Percentiles rank a stretch among this genome's conserved stretches.
Conservation (phyloP, 2,113 vertebrate species). For the Acrocephalus arundinaceus region DNA sequence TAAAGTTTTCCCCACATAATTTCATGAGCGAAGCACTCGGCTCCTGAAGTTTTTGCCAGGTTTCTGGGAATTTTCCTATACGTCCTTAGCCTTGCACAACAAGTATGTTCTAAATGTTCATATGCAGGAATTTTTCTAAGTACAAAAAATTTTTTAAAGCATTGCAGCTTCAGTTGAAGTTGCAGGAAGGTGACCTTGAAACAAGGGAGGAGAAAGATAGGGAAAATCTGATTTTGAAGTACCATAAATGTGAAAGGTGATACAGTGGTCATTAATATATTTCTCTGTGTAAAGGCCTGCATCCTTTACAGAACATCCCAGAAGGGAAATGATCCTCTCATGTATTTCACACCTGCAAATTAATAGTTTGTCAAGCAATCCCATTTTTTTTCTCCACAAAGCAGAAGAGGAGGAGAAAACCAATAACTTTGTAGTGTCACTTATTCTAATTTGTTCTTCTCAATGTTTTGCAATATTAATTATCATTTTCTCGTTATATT, state of each 20-base stretch:
- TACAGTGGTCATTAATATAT: not conserved
- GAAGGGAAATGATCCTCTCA: not conserved
- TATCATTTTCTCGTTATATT: not conserved
- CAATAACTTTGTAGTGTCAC: not conserved
- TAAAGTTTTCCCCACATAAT: not conserved
- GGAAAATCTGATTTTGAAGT: not conserved
- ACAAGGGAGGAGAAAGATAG: not conserved
- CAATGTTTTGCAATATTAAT: slow-evolving; percentile 4
- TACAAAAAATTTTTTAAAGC: not conserved
- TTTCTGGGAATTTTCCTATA: not conserved
- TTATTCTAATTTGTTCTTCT: slow-evolving; percentile 20
- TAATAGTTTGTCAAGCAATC: not conserved
- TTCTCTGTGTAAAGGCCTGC: not conserved
- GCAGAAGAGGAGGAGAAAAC: not conserved
- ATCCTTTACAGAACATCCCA: not conserved
- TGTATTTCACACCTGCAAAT: not conserved
- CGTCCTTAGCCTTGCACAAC: not conserved
- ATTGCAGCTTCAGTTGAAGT: not conserved
- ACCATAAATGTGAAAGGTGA: not conserved
- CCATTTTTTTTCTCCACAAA: not conserved
- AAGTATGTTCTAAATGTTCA: not conserved
- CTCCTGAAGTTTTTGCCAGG: not conserved
- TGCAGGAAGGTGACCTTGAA: not conserved
- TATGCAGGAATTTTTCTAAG: not conserved
- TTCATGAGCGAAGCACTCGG: not conserved